Evolutionary conservation across 53 echinoderm and acorn worm species (phyloP).

Genomic region (Luidia sarsii): DNA sequence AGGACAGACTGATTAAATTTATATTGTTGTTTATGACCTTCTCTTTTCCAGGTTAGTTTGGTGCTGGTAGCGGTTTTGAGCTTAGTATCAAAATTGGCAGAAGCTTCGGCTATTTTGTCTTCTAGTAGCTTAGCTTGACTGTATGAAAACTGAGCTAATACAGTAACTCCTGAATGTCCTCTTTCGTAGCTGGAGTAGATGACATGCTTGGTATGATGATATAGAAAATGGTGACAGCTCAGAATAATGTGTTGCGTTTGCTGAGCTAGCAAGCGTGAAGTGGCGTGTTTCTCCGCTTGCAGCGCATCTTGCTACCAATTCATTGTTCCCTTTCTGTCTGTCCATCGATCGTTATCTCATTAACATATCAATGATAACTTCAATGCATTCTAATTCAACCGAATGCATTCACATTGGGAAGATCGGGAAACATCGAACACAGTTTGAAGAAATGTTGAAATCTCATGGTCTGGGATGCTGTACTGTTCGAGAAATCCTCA

Average conservation of each 20-base stretch:
- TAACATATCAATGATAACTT: no score
- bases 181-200: conserved; percentile 20
- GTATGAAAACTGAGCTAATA: neutral
- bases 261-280: no score
- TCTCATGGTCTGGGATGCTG: no score
- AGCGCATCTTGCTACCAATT: no score
- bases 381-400: no score
- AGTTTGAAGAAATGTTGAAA: no score
- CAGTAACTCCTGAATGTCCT: conserved; percentile 10
- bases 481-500: no score
- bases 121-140: conserved; percentile 5
- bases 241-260: neutral
- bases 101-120: conserved; percentile 4
- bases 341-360: no score
- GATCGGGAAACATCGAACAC: no score
- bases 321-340: no score
- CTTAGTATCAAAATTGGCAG: neutral
- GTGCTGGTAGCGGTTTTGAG: neutral
- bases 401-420: no score
- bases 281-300: no score
- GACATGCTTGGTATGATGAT: neutral
- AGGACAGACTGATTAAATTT: conserved; percentile 10
- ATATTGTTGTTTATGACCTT: conserved; percentile 28
- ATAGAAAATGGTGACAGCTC: neutral
- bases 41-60: conserved; percentile 4